Evolutionary conservation across 2,113 vertebrate genomes (phyloP).

Genomic region (Cryptomyrus ogoouensis): DNA sequence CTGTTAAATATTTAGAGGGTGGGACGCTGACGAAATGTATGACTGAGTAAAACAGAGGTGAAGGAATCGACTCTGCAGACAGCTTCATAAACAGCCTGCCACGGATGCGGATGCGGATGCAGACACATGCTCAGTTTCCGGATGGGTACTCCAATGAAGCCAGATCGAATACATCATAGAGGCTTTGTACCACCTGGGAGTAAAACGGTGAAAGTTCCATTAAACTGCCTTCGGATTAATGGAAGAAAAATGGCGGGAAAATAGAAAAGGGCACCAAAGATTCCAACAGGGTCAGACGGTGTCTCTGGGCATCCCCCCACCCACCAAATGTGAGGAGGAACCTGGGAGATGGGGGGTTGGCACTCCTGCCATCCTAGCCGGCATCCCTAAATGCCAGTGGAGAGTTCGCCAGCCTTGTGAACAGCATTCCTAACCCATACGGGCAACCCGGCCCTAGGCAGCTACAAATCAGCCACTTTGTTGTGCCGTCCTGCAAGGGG

Average conservation of each 20-base stretch:
- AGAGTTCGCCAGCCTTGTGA: conserved; percentile 48
- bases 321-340: not conserved
- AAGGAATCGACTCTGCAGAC: not conserved
- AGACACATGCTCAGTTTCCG: not conserved
- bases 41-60: not conserved
- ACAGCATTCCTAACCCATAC: conserved; percentile 53
- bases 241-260: not conserved
- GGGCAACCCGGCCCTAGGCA: conserved; percentile 45
- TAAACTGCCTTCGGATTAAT: not conserved
- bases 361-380: conserved; percentile 44
- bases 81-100: not conserved
- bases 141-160: not conserved
- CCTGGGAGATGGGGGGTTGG: not conserved
- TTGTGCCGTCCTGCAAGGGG: conserved; percentile 40
- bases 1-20: not conserved
- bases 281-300: conserved; percentile 34
- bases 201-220: not conserved
- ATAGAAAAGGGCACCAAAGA: not conserved
- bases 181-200: not conserved
- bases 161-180: not conserved
- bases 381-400: conserved; percentile 50
- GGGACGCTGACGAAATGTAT: not conserved
- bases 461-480: conserved; percentile 57
- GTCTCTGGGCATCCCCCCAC: conserved; percentile 28
- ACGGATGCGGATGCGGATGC: not conserved